These are phyloP conservation scores for Lapara coniferarum DNA, from an alignment of 2,888 invertebrate genomes.

Conservation along the genomic window DNA sequence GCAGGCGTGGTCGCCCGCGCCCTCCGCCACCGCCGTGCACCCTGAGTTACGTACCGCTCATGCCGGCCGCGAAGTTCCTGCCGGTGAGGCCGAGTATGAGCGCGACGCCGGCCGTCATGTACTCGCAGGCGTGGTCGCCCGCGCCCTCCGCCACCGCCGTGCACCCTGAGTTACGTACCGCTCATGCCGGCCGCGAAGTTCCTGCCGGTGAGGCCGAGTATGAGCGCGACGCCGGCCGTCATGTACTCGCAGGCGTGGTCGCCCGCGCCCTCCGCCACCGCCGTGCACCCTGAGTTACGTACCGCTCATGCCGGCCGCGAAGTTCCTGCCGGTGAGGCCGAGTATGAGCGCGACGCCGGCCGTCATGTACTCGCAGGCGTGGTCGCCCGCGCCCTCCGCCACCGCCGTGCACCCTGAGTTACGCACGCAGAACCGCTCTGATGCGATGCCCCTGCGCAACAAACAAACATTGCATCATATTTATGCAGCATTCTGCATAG, in stretches of 20 bases:
- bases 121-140: constrained; percentile 99
- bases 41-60: constrained; percentile 98
- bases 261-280: constrained; percentile 98
- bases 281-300: constrained; percentile 92
- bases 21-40: constrained; percentile 97
- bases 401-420: constrained; percentile 98
- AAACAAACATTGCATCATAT: neutral
- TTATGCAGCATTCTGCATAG: no score
- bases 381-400: constrained; percentile 99
- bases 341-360: constrained; percentile 96
- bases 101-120: constrained; percentile 98
- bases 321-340: constrained; percentile 97
- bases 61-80: constrained; percentile 99
- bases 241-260: constrained; percentile 99
- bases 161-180: constrained; percentile 92
- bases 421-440: constrained; percentile 98
- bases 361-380: constrained; percentile 99
- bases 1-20: constrained; percentile 99
- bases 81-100: constrained; percentile 97
- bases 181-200: constrained; percentile 99
- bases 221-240: constrained; percentile 96
- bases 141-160: constrained; percentile 98
- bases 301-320: constrained; percentile 99
- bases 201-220: constrained; percentile 96
- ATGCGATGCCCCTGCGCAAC: constrained; percentile 92